Conservation (phyloP, 1,140 invertebrate species). For the Camponotus floridanus region DNA sequence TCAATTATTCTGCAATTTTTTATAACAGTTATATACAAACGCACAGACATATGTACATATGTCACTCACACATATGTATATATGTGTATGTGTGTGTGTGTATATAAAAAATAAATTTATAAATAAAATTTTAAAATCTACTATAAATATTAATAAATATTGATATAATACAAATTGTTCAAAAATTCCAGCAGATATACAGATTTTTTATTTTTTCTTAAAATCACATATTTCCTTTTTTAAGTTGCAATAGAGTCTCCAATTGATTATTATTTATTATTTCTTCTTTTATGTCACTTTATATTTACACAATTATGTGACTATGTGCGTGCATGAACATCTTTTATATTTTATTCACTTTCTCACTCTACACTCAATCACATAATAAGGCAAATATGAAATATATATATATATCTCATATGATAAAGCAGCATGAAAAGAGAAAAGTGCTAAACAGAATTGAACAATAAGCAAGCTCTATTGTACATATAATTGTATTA, state of each 20-base stretch:
- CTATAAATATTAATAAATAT: not conserved
- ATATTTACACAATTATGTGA: too few species aligned
- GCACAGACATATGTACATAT: too few species aligned
- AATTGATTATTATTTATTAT: too few species aligned
- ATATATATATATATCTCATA: not conserved
- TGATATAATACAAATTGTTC: slow-evolving; percentile 20
- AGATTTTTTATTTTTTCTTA: not conserved
- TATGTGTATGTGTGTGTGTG: too few species aligned
- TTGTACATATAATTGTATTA: slow-evolving; percentile 10
- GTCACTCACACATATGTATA: too few species aligned
- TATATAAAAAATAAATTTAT: slow-evolving; percentile 13
- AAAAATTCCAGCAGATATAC: not conserved
- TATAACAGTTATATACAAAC: not conserved
- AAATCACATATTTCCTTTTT: not conserved
- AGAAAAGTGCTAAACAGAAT: too few species aligned
- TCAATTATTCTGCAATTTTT: slow-evolving; percentile 11
- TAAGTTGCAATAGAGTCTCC: not conserved
- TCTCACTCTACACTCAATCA: too few species aligned
- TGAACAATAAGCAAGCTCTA: not conserved
- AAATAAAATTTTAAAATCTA: slow-evolving; percentile 31
- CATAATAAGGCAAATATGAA: slow-evolving; percentile 22
- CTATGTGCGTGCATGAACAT: too few species aligned
- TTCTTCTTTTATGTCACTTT: too few species aligned
- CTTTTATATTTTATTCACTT: too few species aligned
- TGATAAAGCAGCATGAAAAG: slow-evolving; percentile 25